Base-by-base conservation (phyloP, 1,140 invertebrate genomes). In the Dinothrombium tinctorium region DNA sequence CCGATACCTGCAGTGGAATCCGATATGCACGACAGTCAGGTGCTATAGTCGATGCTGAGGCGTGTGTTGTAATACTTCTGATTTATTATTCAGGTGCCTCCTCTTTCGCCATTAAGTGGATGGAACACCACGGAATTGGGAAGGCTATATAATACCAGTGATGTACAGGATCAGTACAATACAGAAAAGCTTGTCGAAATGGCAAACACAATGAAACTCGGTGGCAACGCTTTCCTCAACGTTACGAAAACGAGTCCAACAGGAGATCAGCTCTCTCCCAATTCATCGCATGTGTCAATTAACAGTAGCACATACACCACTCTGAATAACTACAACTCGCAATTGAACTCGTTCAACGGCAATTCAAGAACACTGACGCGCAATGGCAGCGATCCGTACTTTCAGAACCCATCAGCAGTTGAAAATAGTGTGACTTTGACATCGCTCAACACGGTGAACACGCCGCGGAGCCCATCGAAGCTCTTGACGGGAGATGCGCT, bases 1-100 rank as follows among this genome's bases (percentile, higher is more conserved):
- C 86, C 86, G 9, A 89, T 90, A 49, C n/a, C n/a, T n/a, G 73
- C 77, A 12, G 65, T 79, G 31, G 67, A 76, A 49, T 67, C 72
- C 17, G 66, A 74, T 49, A 75, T 84, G 56, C 65, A 76, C 42
- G 79, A 84, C 47, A 81, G 53, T 42, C 60, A 65, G 50, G 57
- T 62, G 15, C 57, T 61, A 24, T 2, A 37, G 24, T 14, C 12
- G 36, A 15, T 35, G 38, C 26, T 26, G 19, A 36, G 21, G n/a
- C 26, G 11, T n/a, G 8, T 33, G 28, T 36, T 32, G 17, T 39
- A 29, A 20, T 24, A 40, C 3, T 4, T 15, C 12, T 29, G 4
- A 29, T n/a, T 51, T 50, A 31, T 50, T 6, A 43, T 23, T 25
- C 26, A 41, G 25, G 40, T 19, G 19, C 54, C 28, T 37, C 26